These are phyloP conservation scores for Syngnathoides biaculeatus DNA, from an alignment of 2,113 vertebrate species.

Conservation along the genomic window DNA sequence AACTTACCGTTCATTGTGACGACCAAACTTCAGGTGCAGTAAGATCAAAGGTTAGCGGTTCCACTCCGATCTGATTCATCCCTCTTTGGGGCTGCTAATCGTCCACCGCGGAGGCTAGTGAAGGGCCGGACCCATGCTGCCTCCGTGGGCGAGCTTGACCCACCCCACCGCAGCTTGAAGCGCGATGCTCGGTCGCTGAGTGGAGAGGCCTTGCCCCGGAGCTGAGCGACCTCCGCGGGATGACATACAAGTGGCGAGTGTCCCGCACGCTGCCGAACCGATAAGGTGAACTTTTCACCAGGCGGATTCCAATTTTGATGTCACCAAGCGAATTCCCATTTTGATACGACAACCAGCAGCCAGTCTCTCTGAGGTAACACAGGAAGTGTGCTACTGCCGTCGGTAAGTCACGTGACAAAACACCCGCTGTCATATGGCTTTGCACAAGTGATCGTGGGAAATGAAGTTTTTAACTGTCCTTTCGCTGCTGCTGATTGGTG, in stretches of 20 bases:
- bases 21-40: conserved; percentile 30
- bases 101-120: conserved; percentile 7
- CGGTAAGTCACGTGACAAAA: conserved; percentile 62
- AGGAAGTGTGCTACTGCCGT: conserved; percentile 20
- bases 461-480: conserved; percentile 42
- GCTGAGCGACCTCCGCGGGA: conserved; percentile 10
- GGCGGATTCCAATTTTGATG: not conserved
- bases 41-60: conserved; percentile 19
- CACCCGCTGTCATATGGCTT: conserved; percentile 55
- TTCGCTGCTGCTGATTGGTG: not conserved
- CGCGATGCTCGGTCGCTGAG: conserved; percentile 41
- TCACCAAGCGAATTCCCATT: not conserved
- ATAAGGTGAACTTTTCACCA: not conserved
- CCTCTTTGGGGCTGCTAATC: not conserved
- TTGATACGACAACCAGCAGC: conserved; percentile 5
- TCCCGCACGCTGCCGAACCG: not conserved
- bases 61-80: conserved; percentile 1
- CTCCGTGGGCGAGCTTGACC: conserved; percentile 32
- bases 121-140: conserved; percentile 32
- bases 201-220: conserved; percentile 50
- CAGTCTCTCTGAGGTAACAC: conserved; percentile 35
- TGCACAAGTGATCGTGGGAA: conserved; percentile 13
- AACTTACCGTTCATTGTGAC: conserved; percentile 83
- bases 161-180: conserved; percentile 40
- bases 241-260: conserved; percentile 21